Conservation (phyloP, 2,113 vertebrate species). For the Xyliphius kryptos region DNA sequence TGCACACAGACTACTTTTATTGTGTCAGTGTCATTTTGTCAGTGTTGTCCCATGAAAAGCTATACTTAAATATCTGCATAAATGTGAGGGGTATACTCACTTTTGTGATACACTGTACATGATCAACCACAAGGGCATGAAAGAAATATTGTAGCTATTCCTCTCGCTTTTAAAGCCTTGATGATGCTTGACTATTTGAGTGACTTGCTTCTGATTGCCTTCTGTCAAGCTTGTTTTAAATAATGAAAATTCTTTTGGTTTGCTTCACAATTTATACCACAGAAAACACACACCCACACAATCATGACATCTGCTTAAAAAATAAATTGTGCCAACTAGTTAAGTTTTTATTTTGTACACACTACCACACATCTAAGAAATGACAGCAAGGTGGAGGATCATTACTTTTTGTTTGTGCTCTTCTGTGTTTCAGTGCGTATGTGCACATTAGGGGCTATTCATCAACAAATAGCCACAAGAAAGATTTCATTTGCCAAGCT, state of each 20-base stretch:
- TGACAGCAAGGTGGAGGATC: slow-evolving; percentile 44
- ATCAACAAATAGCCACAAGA: slow-evolving; percentile 32
- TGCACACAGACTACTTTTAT: too few species aligned
- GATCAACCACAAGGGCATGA: not conserved
- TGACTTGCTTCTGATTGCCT: slow-evolving; percentile 32
- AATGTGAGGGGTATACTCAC: too few species aligned
- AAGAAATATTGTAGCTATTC: not conserved
- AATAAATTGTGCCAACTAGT: slow-evolving; percentile 29
- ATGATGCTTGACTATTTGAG: slow-evolving; percentile 23
- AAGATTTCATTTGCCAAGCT: slow-evolving; percentile 22
- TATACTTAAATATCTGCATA: too few species aligned
- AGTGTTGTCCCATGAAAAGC: too few species aligned
- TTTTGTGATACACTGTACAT: too few species aligned
- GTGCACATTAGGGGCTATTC: slow-evolving; percentile 25
- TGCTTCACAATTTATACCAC: slow-evolving; percentile 11
- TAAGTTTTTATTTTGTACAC: slow-evolving; percentile 37
- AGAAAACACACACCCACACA: slow-evolving; percentile 22
- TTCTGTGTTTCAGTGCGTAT: slow-evolving; percentile 12
- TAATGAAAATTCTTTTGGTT: slow-evolving; percentile 37
- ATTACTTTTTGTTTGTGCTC: slow-evolving; percentile 27
- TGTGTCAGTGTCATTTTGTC: too few species aligned
- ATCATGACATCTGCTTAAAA: slow-evolving; percentile 24
- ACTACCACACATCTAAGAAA: slow-evolving; percentile 42
- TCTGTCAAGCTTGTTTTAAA: slow-evolving; percentile 27
- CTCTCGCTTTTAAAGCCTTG: not conserved